Evolutionary conservation across 2,888 invertebrate species (phyloP).

Genomic region (Acanthosepion esculentum): DNA sequence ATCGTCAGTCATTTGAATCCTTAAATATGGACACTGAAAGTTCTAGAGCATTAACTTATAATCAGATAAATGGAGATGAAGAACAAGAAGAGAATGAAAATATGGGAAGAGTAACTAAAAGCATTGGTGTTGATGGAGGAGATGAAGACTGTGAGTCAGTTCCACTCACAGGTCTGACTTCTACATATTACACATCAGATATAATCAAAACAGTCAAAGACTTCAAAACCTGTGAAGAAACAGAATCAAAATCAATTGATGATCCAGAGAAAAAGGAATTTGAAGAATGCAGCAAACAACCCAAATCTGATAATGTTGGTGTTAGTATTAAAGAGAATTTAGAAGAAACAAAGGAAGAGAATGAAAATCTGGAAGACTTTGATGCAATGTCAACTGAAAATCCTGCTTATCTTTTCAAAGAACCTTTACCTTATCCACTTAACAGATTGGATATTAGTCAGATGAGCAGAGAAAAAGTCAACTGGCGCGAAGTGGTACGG

Average conservation of each 20-base stretch:
- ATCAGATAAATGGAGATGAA: not conserved
- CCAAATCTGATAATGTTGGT: not conserved
- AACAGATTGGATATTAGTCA: not conserved
- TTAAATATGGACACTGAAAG: not conserved
- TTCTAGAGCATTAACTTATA: not conserved
- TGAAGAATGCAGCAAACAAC: not conserved
- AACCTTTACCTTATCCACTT: not conserved
- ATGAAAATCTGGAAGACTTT: not conserved
- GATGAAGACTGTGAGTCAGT: not conserved
- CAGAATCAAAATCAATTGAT: not conserved
- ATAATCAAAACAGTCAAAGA: not conserved
- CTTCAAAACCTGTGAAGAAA: not conserved
- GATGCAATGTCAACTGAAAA: not conserved
- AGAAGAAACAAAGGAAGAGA: not conserved
- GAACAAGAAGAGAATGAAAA: not conserved
- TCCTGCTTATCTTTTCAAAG: not conserved
- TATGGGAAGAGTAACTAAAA: not conserved
- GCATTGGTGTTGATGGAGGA: not conserved
- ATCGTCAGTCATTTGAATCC: not conserved
- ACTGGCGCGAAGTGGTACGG: not conserved
- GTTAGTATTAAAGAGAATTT: not conserved
- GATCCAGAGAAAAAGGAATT: not conserved
- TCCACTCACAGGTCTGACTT: too few species aligned
- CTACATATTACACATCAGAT: not conserved
- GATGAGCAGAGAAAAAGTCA: not conserved